These are phyloP conservation scores for Petrolisthes manimaculis DNA, from an alignment of 2,888 invertebrate genomes.

Conservation along the genomic window DNA sequence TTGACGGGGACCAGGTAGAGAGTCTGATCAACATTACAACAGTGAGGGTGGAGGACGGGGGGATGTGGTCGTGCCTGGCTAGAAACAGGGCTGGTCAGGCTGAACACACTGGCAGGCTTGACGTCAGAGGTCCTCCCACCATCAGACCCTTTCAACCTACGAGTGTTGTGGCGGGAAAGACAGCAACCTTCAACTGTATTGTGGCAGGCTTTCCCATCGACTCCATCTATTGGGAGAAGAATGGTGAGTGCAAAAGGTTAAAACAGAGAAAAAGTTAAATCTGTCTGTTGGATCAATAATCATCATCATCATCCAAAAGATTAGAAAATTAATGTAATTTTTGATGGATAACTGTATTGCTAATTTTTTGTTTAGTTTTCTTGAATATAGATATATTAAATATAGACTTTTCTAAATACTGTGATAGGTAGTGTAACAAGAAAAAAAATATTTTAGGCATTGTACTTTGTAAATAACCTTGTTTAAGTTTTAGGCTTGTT, in stretches of 20 bases:
- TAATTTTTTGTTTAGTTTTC: no score
- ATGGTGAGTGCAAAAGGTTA: constrained; percentile 41
- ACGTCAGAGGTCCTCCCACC: constrained; percentile 62
- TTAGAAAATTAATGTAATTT: no score
- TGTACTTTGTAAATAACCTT: no score
- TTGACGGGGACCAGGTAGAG: constrained; percentile 67
- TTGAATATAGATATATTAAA: no score
- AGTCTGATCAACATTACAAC: constrained; percentile 70
- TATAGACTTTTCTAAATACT: no score
- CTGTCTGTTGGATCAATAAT: no score
- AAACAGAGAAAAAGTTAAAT: no score
- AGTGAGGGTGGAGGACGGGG: constrained; percentile 69
- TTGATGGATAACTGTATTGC: no score
- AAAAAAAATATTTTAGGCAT: no score
- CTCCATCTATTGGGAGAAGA: constrained; percentile 61
- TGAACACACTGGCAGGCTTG: constrained; percentile 43
- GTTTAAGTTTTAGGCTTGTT: no score
- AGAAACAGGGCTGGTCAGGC: constrained; percentile 67
- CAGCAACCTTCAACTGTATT: constrained; percentile 54
- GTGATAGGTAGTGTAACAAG: no score
- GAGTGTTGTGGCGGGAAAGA: constrained; percentile 57
- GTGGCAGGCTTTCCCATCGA: constrained; percentile 63
- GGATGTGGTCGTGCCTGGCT: constrained; percentile 71
- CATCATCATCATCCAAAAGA: no score
- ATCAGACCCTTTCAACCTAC: constrained; percentile 55